Conservation (phyloP, 2,888 invertebrate genomes). For the Theretra japonica region DNA sequence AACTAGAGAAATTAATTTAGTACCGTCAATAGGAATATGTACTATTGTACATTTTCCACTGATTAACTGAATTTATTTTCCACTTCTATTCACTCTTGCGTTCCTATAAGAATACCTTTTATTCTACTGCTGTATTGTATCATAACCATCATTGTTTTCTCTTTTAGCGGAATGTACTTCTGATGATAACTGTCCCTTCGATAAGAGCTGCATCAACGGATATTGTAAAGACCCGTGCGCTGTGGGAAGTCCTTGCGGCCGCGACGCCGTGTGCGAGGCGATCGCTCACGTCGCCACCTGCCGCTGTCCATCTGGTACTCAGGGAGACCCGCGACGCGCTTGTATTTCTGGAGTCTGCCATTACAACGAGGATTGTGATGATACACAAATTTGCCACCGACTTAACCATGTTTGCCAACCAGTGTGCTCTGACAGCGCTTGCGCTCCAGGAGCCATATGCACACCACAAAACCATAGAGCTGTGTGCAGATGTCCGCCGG, state of each 20-base stretch:
- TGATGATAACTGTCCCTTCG: slow-evolving; percentile 93
- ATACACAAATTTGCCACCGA: slow-evolving; percentile 93
- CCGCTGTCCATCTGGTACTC: slow-evolving; percentile 92
- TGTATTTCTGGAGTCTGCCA: slow-evolving; percentile 94
- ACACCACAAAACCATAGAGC: slow-evolving; percentile 90
- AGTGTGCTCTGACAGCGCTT: slow-evolving; percentile 92
- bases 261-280: slow-evolving; percentile 90
- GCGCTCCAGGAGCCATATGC: slow-evolving; percentile 92
- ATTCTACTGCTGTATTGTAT: neutral
- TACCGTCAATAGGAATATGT: no score
- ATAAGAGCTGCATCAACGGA: slow-evolving; percentile 91
- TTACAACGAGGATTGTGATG: slow-evolving; percentile 95
- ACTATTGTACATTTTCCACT: no score
- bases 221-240: slow-evolving; percentile 93
- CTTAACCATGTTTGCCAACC: slow-evolving; percentile 92
- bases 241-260: slow-evolving; percentile 89
- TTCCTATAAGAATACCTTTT: no score
- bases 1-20: no score
- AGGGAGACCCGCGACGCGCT: slow-evolving; percentile 91
- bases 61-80: no score
- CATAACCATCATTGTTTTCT: slow-evolving; percentile 35
- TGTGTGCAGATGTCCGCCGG: slow-evolving; percentile 90
- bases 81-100: no score
- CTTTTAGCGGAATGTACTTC: slow-evolving; percentile 91
- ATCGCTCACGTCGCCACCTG: slow-evolving; percentile 92